phyloP scores from a whole-genome alignment of 2,888 invertebrate species.

The Norana najaformis region DNA sequence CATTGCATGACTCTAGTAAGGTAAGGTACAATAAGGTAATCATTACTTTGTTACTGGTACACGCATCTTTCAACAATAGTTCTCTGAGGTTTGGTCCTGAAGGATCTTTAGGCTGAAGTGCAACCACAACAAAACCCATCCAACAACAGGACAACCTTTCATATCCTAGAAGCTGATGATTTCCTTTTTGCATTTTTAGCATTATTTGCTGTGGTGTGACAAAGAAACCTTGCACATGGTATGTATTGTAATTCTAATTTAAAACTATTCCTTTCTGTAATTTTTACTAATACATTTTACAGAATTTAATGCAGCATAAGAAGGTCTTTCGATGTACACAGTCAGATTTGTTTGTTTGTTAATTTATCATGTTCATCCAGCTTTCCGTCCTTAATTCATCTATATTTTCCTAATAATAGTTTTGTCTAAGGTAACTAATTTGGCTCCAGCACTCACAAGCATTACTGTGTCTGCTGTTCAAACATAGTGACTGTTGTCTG shows the following conservation, averaged over 20 bases:
- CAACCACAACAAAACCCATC: background rate
- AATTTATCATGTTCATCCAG: background rate
- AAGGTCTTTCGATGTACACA: background rate
- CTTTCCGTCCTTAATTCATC: background rate
- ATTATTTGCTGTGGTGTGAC: constrained; percentile 37
- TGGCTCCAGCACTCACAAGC: background rate
- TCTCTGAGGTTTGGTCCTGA: no score
- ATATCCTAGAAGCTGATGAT: background rate
- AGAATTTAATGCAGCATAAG: background rate
- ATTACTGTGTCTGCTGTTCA: background rate
- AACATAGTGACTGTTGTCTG: background rate
- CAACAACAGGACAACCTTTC: background rate
- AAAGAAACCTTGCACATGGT: constrained; percentile 35
- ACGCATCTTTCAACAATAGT: no score
- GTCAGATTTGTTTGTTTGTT: background rate
- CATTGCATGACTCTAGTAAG: no score
- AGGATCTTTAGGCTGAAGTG: background rate
- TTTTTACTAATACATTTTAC: background rate
- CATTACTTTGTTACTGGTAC: no score
- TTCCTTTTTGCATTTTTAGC: constrained; percentile 23
- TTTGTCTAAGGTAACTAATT: background rate
- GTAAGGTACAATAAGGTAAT: no score
- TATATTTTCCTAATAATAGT: background rate
- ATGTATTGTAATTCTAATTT: background rate
- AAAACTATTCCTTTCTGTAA: background rate